Evolutionary conservation across 1,140 invertebrate species (phyloP).

Genomic region (Drosophila kanapiae): DNA sequence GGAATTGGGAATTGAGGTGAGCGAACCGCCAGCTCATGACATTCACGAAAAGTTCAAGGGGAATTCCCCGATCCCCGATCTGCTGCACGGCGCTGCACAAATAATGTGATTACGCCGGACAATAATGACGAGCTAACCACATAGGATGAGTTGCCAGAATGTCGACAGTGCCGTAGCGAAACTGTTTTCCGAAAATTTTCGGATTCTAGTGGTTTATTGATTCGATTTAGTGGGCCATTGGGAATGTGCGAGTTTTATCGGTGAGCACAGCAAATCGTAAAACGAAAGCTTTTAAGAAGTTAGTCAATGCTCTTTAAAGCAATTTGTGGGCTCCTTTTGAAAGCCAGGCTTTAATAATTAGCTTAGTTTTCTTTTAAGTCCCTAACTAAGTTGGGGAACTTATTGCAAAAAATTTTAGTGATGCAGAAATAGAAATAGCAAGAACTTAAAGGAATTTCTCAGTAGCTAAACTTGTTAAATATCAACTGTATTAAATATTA

Average conservation of each 20-base stretch:
- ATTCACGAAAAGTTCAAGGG: constrained; percentile 74
- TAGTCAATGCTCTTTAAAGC: neutral
- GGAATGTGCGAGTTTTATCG: neutral
- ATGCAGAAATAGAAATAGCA: neutral
- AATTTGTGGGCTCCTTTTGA: no score
- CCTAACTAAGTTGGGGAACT: neutral
- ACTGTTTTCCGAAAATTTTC: neutral
- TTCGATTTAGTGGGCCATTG: constrained; percentile 16
- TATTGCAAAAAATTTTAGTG: neutral
- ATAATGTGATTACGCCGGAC: constrained; percentile 34
- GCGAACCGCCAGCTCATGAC: constrained; percentile 59
- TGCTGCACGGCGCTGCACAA: constrained; percentile 33
- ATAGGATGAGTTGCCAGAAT: constrained; percentile 27
- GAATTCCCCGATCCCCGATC: constrained; percentile 37
- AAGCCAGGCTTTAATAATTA: no score
- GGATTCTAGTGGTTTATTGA: constrained; percentile 28
- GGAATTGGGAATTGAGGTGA: constrained; percentile 41
- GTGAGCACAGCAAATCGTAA: neutral
- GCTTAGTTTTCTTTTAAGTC: neutral
- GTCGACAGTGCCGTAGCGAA: neutral
- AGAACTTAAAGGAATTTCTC: neutral
- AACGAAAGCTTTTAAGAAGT: neutral
- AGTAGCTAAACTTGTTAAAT: no score
- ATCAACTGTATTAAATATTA: neutral
- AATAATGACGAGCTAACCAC: constrained; percentile 38